Percentiles rank a stretch among this genome's conserved stretches.
phyloP scores from a whole-genome alignment of 2,888 invertebrate genomes.

The Allygus modestus region DNA sequence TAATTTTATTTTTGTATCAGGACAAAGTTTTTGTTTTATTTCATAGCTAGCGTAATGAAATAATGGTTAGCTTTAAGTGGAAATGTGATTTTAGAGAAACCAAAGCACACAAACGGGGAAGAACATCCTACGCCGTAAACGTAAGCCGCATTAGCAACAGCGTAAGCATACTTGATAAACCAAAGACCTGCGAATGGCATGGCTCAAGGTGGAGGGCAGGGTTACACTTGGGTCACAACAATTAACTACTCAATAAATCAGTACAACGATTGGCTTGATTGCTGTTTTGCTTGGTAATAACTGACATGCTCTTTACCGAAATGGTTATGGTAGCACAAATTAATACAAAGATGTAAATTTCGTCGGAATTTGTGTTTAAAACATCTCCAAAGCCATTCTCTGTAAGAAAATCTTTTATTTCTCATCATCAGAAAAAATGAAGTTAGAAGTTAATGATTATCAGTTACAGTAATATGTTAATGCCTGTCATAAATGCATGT shows the following conservation, averaged over 20 bases:
- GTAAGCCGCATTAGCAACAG: neutral
- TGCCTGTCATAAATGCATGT: too few species aligned
- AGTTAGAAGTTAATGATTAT: too few species aligned
- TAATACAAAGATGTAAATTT: too few species aligned
- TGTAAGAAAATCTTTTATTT: too few species aligned
- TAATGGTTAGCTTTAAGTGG: neutral
- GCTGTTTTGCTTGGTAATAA: neutral
- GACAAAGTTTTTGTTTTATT: neutral
- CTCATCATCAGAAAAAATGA: too few species aligned
- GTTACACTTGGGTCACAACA: too few species aligned
- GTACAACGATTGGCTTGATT: neutral
- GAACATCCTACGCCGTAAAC: neutral
- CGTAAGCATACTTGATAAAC: neutral
- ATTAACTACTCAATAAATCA: too few species aligned
- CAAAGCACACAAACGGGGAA: neutral
- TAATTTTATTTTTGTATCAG: too few species aligned
- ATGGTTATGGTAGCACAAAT: conserved; percentile 4
- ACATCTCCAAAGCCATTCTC: too few species aligned
- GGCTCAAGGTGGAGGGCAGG: neutral
- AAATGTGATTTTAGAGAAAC: conserved; percentile 30
- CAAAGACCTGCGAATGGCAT: conserved; percentile 11
- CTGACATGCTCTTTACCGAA: neutral
- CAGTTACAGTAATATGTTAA: too few species aligned
- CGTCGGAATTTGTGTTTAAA: too few species aligned
- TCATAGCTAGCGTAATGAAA: neutral